Base-by-base conservation (phyloP, 2,113 vertebrate genomes). In the Anthoscopus minutus region DNA sequence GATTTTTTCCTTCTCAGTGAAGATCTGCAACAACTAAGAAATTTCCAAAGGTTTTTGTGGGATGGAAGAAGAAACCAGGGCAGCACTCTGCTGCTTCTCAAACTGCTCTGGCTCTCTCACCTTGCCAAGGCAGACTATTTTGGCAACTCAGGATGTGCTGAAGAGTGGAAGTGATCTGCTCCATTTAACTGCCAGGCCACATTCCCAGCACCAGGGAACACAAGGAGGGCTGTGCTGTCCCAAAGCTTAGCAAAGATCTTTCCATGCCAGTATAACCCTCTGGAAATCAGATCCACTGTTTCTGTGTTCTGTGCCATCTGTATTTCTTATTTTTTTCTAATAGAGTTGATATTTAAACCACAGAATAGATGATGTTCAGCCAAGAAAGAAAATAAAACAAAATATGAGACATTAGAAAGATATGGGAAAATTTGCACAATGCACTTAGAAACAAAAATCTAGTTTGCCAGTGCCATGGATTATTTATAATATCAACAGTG, bases 281-380 rank as follows among this genome's bases (percentile, higher is more conserved):
- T 91, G 92, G 85, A 93, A 89, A 94, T 85, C 76, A 93, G 71
- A 96, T 80, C 79, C 53, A 48, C 37, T 44, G 21, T 4, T 40
- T 86, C 73, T 83, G 58, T 90, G 72, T 48, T 92, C 77, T 73
- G 38, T 76, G 66, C 35, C 1, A 4, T 88, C 54, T 66, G 76
- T 64, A 13, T 60, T 45, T 48, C 56, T 71, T 42, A n/a, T 42
- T 45, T 65, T 71, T 42, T 40, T 15, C 50, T 27, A 53, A 56
- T 21, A 51, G 37, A 80, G 16, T 33, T 86, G 79, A 92, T 82
- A 90, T 77, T 88, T 88, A 90, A 88, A 54, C 58, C 30, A 61
- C 25, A 66, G 65, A 61, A 73, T 20, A 69, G 70, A 25, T 40
- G 47, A 64, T 24, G 35, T 50, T 74, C 61, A 61, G 70, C 56